Conservation (phyloP, 1,140 invertebrate species). For the Drosophila tristis region DNA sequence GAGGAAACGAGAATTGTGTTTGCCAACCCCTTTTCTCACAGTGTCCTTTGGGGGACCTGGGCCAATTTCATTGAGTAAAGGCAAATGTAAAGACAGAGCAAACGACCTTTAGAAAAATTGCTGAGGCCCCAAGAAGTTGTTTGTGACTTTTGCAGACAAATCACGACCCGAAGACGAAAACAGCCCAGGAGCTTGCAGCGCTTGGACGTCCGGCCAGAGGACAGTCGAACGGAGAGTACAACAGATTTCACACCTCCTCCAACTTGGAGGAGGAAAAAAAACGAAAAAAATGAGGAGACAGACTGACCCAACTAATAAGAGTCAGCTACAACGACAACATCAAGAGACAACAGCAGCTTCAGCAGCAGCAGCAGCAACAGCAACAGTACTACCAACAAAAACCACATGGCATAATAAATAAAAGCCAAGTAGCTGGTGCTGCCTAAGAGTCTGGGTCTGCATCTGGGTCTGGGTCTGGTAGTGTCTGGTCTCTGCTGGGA, state of each 20-base stretch:
- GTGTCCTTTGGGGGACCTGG: slow-evolving; percentile 8
- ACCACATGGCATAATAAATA: slow-evolving; percentile 79
- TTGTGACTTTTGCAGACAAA: slow-evolving; percentile 64
- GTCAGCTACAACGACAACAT: slow-evolving; percentile 50
- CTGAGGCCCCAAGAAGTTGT: slow-evolving; percentile 29
- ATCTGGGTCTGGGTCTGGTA: slow-evolving; percentile 43
- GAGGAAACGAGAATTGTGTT: not conserved
- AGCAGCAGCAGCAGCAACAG: slow-evolving; percentile 40
- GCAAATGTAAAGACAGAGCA: slow-evolving; percentile 45
- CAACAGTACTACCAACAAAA: slow-evolving; percentile 50
- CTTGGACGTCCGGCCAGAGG: not conserved
- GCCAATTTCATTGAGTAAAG: slow-evolving; percentile 76
- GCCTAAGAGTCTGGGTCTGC: slow-evolving; percentile 66
- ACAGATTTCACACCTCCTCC: slow-evolving; percentile 66
- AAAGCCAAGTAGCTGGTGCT: slow-evolving; percentile 76
- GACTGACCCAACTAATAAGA: slow-evolving; percentile 80
- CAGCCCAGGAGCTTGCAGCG: slow-evolving; percentile 2
- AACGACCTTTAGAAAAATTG: slow-evolving; percentile 76
- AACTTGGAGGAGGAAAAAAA: not conserved
- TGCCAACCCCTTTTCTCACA: not conserved
- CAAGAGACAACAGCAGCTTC: slow-evolving; percentile 30
- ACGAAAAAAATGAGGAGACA: slow-evolving; percentile 24
- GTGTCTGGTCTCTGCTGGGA: slow-evolving; percentile 10
- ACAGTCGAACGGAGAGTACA: not conserved
- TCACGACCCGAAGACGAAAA: slow-evolving; percentile 65